phyloP scores from a whole-genome alignment of 1,140 invertebrate species.

The Pogonognathellus flavescens region DNA sequence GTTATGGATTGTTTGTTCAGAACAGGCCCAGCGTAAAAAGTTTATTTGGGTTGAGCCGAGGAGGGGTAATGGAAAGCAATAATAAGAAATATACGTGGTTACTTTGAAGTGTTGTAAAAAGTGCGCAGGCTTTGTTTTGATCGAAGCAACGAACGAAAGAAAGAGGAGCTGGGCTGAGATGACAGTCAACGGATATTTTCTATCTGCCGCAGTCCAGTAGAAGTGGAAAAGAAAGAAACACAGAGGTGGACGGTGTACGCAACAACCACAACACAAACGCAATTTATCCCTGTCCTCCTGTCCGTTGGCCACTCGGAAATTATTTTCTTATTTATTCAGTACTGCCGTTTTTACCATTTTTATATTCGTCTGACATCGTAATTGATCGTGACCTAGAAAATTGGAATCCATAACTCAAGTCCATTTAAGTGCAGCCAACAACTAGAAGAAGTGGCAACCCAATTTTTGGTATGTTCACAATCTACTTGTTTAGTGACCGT shows the following conservation, averaged over 20 bases:
- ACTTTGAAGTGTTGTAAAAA: neutral
- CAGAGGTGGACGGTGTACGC: neutral
- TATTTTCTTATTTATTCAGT: no score
- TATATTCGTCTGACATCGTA: neutral
- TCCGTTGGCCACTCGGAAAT: no score
- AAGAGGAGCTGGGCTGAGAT: neutral
- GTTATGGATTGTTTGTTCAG: no score
- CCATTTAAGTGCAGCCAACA: neutral
- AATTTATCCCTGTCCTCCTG: neutral
- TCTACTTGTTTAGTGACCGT: no score
- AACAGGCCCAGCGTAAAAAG: no score
- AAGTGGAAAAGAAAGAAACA: neutral
- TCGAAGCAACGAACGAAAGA: slow-evolving; percentile 7
- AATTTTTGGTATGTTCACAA: no score
- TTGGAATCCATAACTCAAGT: neutral
- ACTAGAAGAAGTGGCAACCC: neutral
- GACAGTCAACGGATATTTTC: slow-evolving; percentile 28
- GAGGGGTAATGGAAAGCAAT: neutral
- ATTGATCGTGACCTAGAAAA: no score
- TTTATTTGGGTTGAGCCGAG: neutral
- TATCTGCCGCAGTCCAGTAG: slow-evolving; percentile 3
- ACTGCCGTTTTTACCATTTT: no score
- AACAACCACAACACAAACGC: neutral
- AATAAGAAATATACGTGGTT: neutral
- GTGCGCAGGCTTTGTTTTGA: slow-evolving; percentile 9